A percentile compares a stretch with the other conserved stretches of the same genome.
Conservation (phyloP, 2,888 invertebrate species). For the Micropterix aruncella region DNA sequence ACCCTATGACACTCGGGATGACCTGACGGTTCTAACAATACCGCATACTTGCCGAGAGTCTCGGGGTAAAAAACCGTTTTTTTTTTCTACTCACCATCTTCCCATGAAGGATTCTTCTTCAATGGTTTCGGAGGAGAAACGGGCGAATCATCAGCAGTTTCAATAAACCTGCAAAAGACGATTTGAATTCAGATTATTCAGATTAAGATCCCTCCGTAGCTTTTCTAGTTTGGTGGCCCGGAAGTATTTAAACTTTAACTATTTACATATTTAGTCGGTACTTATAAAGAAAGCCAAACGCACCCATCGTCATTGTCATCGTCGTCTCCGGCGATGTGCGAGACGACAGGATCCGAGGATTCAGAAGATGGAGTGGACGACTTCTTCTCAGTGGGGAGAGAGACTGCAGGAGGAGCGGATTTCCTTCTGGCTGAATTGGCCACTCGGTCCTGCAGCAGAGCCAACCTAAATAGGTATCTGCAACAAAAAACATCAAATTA, state of each 20-base stretch:
- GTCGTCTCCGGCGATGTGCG: slow-evolving; percentile 17
- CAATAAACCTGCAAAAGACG: neutral
- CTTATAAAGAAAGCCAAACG: neutral
- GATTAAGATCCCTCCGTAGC: neutral
- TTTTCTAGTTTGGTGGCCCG: too few relatives aligned
- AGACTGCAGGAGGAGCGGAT: slow-evolving; percentile 12
- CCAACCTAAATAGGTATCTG: slow-evolving; percentile 67
- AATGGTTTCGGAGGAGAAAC: neutral
- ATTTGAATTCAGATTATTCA: too few relatives aligned
- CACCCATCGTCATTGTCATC: neutral
- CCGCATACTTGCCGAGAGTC: neutral
- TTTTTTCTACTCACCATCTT: neutral
- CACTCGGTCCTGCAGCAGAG: slow-evolving; percentile 59
- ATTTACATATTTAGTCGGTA: neutral
- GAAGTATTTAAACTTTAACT: neutral
- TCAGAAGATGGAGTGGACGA: slow-evolving; percentile 9
- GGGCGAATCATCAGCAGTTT: neutral
- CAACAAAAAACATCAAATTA: slow-evolving; percentile 7
- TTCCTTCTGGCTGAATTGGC: slow-evolving; percentile 50
- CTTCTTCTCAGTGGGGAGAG: slow-evolving; percentile 11
- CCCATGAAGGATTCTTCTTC: neutral
- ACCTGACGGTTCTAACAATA: too few relatives aligned
- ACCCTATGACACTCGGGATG: too few relatives aligned
- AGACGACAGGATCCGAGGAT: slow-evolving; percentile 25
- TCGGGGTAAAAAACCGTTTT: slow-evolving; percentile 8